Percentiles rank a stretch among this genome's conserved stretches.
Conservation (phyloP, 2,888 invertebrate genomes). For the Synanthedon tipuliformis region DNA sequence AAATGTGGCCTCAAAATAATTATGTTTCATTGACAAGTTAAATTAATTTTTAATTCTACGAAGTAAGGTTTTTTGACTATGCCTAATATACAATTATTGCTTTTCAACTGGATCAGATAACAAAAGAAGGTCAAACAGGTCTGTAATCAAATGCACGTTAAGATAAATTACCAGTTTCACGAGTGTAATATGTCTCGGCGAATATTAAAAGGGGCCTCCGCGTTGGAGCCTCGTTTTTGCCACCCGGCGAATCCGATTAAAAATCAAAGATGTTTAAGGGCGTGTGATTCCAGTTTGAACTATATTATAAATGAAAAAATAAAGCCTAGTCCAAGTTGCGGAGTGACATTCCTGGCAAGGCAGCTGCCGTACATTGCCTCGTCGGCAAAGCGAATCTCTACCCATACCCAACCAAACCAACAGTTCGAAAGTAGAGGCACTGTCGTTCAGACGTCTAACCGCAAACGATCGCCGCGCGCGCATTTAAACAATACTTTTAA, state of each 20-base stretch:
- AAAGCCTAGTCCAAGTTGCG: slow-evolving; percentile 38
- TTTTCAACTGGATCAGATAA: neutral
- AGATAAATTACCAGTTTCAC: neutral
- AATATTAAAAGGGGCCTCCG: neutral
- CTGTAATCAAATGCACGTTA: neutral
- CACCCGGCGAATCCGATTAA: neutral
- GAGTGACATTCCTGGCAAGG: slow-evolving; percentile 53
- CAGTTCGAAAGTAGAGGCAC: slow-evolving; percentile 63
- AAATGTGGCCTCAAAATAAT: too few relatives aligned
- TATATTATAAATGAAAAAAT: slow-evolving; percentile 43
- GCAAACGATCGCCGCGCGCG: slow-evolving; percentile 24
- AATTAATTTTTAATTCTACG: too few relatives aligned
- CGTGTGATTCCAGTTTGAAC: slow-evolving; percentile 34
- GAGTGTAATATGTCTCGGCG: neutral
- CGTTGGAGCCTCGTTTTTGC: neutral
- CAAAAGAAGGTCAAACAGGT: neutral
- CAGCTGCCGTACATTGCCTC: slow-evolving; percentile 25
- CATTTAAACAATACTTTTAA: slow-evolving; percentile 12
- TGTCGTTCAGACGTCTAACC: slow-evolving; percentile 37
- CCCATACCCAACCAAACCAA: slow-evolving; percentile 11
- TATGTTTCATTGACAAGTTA: too few relatives aligned
- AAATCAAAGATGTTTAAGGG: slow-evolving; percentile 10
- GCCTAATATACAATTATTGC: too few relatives aligned
- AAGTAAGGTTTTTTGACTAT: too few relatives aligned
- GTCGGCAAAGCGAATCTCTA: slow-evolving; percentile 6